Evolutionary conservation across 1,140 invertebrate genomes (phyloP).

Genomic region (Drosophila malerkotliana): DNA sequence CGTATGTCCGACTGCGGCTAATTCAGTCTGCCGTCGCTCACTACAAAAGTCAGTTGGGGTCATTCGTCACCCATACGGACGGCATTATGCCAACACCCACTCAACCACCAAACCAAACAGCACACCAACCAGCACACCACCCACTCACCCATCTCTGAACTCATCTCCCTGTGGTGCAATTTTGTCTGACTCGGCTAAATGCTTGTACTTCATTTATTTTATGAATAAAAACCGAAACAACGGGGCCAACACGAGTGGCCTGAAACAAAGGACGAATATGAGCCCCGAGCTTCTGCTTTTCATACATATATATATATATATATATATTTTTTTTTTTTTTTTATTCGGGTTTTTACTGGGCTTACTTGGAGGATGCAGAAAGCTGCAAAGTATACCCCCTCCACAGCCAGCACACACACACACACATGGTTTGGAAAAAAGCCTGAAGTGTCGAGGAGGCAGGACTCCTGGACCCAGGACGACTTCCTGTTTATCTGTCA

Average conservation of each 20-base stretch:
- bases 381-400: constrained; percentile 46
- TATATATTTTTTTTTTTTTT: constrained; percentile 1
- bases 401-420: constrained; percentile 57
- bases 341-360: not conserved
- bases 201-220: constrained; percentile 76
- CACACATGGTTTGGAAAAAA: constrained; percentile 35
- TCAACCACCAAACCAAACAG: not conserved
- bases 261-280: constrained; percentile 55
- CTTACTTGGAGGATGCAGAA: constrained; percentile 3
- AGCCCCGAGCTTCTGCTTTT: constrained; percentile 16
- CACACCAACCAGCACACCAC: not conserved
- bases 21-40: constrained; percentile 45
- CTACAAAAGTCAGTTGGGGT: constrained; percentile 46
- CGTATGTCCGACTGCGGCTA: constrained; percentile 30
- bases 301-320: not conserved
- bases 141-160: not conserved
- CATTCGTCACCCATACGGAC: constrained; percentile 33
- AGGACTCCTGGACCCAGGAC: constrained; percentile 38
- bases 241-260: constrained; percentile 37
- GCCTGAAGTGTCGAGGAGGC: constrained; percentile 70
- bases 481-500: constrained; percentile 81
- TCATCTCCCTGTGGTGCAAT: constrained; percentile 23
- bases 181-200: constrained; percentile 65
- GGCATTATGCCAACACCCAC: not conserved
- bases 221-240: constrained; percentile 70